phyloP scores from a whole-genome alignment of 2,113 vertebrate genomes.

The Hydrochoerus hydrochaeris region DNA sequence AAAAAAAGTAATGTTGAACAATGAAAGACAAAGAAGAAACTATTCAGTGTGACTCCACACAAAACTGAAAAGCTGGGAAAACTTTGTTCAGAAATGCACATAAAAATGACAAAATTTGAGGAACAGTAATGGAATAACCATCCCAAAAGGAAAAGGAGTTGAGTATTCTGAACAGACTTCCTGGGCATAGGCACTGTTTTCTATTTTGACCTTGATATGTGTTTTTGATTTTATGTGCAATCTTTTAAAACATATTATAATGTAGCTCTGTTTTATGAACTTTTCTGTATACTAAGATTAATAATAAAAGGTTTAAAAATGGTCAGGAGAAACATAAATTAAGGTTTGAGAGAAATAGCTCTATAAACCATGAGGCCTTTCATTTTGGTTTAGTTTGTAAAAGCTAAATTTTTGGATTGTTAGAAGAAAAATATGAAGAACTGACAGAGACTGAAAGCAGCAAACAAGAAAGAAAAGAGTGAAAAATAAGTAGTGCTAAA shows the following conservation, averaged over 20 bases:
- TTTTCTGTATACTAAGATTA: background rate
- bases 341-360: background rate
- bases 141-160: background rate
- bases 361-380: background rate
- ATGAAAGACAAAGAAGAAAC: constrained; percentile 27
- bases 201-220: background rate
- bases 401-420: background rate
- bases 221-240: background rate
- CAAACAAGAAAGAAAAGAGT: constrained; percentile 22
- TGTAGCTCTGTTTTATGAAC: background rate
- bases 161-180: background rate
- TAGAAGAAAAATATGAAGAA: background rate
- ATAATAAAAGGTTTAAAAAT: background rate
- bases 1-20: constrained; percentile 19
- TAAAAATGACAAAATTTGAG: constrained; percentile 24
- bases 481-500: background rate
- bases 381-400: constrained; percentile 18
- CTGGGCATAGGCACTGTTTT: background rate
- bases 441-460: constrained; percentile 37
- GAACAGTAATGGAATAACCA: background rate
- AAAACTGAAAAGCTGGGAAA: constrained; percentile 16
- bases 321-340: background rate
- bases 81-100: background rate
- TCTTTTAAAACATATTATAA: background rate
- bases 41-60: background rate